Evolutionary conservation across 2,888 invertebrate genomes (phyloP).

Genomic region (Mycogona germanica): DNA sequence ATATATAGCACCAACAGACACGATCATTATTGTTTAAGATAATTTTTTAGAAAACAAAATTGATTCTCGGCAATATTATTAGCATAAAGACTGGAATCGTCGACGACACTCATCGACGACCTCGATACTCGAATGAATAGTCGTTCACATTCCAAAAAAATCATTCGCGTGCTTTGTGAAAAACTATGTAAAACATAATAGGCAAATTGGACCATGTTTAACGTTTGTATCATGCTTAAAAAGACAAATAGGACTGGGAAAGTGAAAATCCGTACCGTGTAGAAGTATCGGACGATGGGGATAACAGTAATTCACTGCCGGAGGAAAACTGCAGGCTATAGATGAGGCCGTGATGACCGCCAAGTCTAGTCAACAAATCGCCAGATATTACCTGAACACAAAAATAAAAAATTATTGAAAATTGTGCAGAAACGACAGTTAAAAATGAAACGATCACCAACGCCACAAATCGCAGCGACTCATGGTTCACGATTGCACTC

Average conservation of each 20-base stretch:
- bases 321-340: slow-evolving; percentile 51
- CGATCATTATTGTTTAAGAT: neutral
- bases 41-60: neutral
- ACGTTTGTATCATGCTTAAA: too few relatives aligned
- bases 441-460: neutral
- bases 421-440: neutral
- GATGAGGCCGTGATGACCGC: slow-evolving; percentile 49
- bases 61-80: neutral
- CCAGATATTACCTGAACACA: slow-evolving; percentile 37
- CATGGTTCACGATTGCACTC: too few relatives aligned
- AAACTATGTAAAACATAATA: too few relatives aligned
- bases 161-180: too few relatives aligned
- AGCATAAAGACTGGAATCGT: neutral
- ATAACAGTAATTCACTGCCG: slow-evolving; percentile 40
- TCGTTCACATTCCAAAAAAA: too few relatives aligned
- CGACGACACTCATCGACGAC: too few relatives aligned
- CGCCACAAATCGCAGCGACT: too few relatives aligned
- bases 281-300: slow-evolving; percentile 56
- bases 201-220: too few relatives aligned
- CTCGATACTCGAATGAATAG: too few relatives aligned
- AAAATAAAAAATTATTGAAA: slow-evolving; percentile 2
- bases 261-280: slow-evolving; percentile 33
- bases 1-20: neutral
- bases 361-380: slow-evolving; percentile 36
- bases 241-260: too few relatives aligned